These are phyloP conservation scores for Sphenodon punctatus DNA, from an alignment of 2,797 vertebrate genomes.

Conservation along the genomic window DNA sequence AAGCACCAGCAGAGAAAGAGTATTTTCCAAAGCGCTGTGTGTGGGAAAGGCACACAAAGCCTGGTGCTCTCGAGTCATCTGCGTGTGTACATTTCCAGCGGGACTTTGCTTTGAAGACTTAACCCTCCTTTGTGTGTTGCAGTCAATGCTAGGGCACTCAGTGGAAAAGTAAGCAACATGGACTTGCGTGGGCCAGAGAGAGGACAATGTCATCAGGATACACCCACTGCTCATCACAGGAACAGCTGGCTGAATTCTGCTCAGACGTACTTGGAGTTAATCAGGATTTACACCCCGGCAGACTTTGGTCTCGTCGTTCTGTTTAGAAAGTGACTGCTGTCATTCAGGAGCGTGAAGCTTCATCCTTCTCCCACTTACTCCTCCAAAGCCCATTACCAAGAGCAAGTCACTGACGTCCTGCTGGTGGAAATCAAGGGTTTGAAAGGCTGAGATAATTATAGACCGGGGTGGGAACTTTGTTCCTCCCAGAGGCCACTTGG, in stretches of 20 bases:
- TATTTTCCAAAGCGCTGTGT: background rate
- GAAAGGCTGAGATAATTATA: background rate
- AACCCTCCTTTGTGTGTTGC: background rate
- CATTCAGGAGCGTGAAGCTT: background rate
- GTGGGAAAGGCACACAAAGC: background rate
- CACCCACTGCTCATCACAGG: background rate
- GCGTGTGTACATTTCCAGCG: background rate
- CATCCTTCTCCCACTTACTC: background rate
- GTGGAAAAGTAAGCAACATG: background rate
- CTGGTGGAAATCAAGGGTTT: background rate
- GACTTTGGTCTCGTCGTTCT: background rate
- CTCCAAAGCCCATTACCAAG: background rate
- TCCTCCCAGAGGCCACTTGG: too few species aligned
- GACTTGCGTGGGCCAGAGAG: background rate
- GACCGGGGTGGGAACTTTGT: too few species aligned
- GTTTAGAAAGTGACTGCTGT: background rate
- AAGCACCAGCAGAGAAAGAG: background rate
- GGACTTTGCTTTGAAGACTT: background rate
- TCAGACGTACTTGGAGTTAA: background rate
- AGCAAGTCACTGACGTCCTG: background rate
- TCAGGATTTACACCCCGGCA: background rate
- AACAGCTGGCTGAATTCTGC: background rate
- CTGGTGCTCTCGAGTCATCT: background rate
- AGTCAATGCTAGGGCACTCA: background rate
- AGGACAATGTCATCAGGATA: background rate